Evolutionary conservation across 2,888 invertebrate genomes (phyloP).

Genomic region (Hydriomena furcata): DNA sequence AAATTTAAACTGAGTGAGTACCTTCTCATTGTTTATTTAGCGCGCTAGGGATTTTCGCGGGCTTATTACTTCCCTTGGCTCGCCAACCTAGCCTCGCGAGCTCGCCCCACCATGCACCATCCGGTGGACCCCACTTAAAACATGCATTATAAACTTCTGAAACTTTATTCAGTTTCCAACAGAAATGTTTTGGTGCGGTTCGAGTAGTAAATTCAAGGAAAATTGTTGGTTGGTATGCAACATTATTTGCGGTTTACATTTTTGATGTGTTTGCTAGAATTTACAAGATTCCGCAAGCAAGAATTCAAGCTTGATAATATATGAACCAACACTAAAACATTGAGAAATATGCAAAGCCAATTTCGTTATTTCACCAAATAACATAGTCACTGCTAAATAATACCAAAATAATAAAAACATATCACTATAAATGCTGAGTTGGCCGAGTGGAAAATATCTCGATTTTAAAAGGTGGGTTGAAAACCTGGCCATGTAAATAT

Average conservation of each 20-base stretch:
- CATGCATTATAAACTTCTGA: slow-evolving; percentile 51
- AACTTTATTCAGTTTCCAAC: slow-evolving; percentile 31
- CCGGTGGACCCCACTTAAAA: slow-evolving; percentile 47
- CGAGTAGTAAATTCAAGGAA: not conserved
- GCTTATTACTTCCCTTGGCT: slow-evolving; percentile 44
- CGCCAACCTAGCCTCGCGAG: slow-evolving; percentile 10
- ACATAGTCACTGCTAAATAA: no score
- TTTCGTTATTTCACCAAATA: no score
- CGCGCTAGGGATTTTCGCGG: slow-evolving; percentile 52
- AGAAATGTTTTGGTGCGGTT: slow-evolving; percentile 20
- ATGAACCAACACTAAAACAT: no score
- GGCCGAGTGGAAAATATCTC: no score
- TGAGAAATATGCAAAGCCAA: no score
- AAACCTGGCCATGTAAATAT: no score
- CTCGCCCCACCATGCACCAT: slow-evolving; percentile 35
- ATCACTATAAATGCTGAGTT: no score
- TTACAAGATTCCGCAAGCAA: not conserved
- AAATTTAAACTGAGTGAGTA: slow-evolving; percentile 39
- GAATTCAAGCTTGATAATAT: not conserved
- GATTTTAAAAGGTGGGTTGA: no score
- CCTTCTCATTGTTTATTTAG: slow-evolving; percentile 58
- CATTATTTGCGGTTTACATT: not conserved
- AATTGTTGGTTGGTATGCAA: slow-evolving; percentile 17
- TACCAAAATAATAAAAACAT: no score
- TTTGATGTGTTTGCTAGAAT: slow-evolving; percentile 6